Percentiles rank a stretch among this genome's conserved stretches.
These are phyloP conservation scores for Rotaria socialis DNA, from an alignment of 2,888 invertebrate genomes.

Conservation along the genomic window DNA sequence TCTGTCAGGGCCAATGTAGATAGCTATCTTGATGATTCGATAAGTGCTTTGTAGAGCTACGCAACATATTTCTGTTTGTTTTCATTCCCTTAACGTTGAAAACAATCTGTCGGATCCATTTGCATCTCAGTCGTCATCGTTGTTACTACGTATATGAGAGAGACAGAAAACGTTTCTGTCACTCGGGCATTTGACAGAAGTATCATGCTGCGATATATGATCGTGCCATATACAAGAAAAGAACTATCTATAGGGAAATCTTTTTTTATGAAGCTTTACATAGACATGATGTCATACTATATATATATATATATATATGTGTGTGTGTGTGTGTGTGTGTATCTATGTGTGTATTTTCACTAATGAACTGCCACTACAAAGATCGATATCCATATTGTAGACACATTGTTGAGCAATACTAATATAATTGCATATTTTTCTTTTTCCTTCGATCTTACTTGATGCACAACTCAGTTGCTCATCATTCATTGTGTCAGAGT, in stretches of 20 bases:
- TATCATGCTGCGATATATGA: conserved; percentile 8
- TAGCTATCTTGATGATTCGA: not conserved
- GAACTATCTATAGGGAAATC: not conserved
- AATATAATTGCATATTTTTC: not conserved
- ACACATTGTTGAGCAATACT: not conserved
- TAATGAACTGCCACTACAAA: conserved; percentile 4
- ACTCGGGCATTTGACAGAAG: conserved; percentile 4
- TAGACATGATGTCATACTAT: not conserved
- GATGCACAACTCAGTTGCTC: not conserved
- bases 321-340: not conserved
- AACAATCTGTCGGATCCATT: conserved; percentile 14
- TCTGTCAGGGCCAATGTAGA: not conserved
- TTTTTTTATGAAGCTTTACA: not conserved
- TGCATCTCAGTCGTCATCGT: not conserved
- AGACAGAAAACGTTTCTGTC: not conserved
- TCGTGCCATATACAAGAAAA: not conserved
- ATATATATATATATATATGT: not conserved
- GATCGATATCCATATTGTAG: not conserved
- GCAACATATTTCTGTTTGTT: conserved; percentile 1
- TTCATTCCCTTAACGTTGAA: conserved; percentile 9
- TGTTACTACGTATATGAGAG: not conserved
- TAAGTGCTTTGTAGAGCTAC: not conserved
- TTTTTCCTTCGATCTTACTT: not conserved
- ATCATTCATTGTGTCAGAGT: conserved; percentile 5
- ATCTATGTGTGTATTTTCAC: not conserved